Base-by-base conservation (phyloP, 2,113 vertebrate genomes). In the Lanius ludovicianus region DNA sequence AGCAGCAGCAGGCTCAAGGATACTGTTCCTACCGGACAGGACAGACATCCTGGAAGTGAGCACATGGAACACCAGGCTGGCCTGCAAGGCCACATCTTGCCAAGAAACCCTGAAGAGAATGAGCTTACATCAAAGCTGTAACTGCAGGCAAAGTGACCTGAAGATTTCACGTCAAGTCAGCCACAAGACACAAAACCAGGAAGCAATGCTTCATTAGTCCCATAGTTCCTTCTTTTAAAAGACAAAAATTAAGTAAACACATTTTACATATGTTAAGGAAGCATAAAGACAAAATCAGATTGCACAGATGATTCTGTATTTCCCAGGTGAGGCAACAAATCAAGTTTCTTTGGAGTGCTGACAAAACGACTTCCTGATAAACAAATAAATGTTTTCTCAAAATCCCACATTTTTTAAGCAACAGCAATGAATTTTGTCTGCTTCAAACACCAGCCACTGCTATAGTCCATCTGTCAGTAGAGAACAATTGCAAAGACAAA, bases 401-500 rank as follows among this genome's bases (percentile, higher is more conserved):
- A 33, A 25, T 1, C 8, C 20, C 23, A 11, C 37, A 46, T 20
- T 63, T 78, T 73, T 92, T 30, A 88, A 83, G 50, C 31, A 57
- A 64, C 22, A 62, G 20, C 41, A 84, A 63, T 13, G 23, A 74
- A 84, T 88, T 81, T 93, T 47, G 65, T 69, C 47, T 52, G 57
- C 69, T 87, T 91, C 41, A 50, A 81, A 71, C 53, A 76, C 44
- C 42, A 3, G 11, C 35, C 78, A 73, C 65, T 87, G 37, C 93
- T 83, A 69, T 82, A 95, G 67, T 64, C 75, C 67, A 83, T 93
- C 84, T 93, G 78, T 79, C 84, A 89, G 33, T 3, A 68, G 41
- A 67, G 23, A 84, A 82, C 76, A 92, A 95, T 31, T 79, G 69
- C 78, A 65, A 16, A 82, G 65, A 93, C 69, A 89, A 89, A 87